Percentiles rank a stretch among this genome's conserved stretches.
These are phyloP conservation scores for Callithrix jacchus DNA, from an alignment of 2,113 vertebrate species.

Conservation along the genomic window DNA sequence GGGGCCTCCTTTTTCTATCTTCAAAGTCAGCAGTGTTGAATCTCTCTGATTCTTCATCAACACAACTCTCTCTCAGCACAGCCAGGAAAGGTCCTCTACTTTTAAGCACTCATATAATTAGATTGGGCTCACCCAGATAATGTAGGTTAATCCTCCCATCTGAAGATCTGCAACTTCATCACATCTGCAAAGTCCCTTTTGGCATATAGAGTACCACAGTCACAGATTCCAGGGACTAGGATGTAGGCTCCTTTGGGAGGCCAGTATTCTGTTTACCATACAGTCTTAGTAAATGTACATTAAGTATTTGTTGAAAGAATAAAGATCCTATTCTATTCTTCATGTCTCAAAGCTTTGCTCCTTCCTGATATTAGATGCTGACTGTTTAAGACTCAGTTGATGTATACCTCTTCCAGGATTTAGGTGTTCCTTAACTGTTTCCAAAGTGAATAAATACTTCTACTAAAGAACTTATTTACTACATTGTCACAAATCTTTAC, in stretches of 20 bases:
- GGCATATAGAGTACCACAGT: background rate
- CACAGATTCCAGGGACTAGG: background rate
- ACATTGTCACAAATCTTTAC: background rate
- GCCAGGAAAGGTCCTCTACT: background rate
- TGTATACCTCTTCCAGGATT: background rate
- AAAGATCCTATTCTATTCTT: background rate
- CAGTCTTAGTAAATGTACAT: background rate
- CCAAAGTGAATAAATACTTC: background rate
- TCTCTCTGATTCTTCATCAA: background rate
- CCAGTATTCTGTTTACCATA: background rate
- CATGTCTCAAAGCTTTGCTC: background rate
- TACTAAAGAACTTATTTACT: background rate
- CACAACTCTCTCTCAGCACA: background rate
- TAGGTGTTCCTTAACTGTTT: background rate
- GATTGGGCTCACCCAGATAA: background rate
- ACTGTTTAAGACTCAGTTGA: background rate
- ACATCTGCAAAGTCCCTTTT: background rate
- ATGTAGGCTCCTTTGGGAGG: background rate
- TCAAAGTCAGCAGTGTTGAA: background rate
- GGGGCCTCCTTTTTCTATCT: background rate
- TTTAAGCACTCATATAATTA: background rate
- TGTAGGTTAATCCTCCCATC: background rate
- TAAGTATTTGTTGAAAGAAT: conserved; percentile 31
- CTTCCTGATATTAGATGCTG: background rate
- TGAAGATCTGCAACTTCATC: background rate